Base-by-base conservation (phyloP, 2,113 vertebrate genomes). In the Nannobrachium achirus region DNA sequence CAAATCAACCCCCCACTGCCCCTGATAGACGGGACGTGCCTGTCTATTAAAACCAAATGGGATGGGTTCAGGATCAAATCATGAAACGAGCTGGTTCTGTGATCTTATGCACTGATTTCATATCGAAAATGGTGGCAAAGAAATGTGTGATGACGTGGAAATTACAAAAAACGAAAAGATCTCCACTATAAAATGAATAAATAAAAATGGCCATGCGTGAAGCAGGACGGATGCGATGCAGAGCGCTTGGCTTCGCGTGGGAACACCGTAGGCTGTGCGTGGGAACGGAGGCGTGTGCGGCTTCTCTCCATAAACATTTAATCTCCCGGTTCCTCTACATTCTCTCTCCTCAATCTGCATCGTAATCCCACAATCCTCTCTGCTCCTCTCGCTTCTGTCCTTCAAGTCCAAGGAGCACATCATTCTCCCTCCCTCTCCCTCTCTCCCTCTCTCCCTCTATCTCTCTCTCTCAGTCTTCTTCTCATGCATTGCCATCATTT, bases 141-240 rank as follows among this genome's bases (percentile, higher is more conserved):
- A 64, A 57, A 65, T 40, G n/a, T 40, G n/a, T 42, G 44, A 61
- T 14, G n/a, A 5, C 25, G 58, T 70, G 49, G n/a, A 15, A 41
- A 58, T 45, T 45, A 16, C 16, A 2, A 33, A 33, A 33, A 33
- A 89, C 91, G 88, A 76, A 85, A 81, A 76, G 49, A 66, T 83
- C 77, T 82, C 75, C 59, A 73, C 67, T 83, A 86, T 83, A 78
- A 80, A 88, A 88, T 90, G 88, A 89, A 33, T 33, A 33, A 33
- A 33, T 33, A 1, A 33, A 33, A 71, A 81, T 63, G 78, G 89
- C 92, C 91, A 85, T 91, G 93, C 90, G 84, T 78, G 81, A 67
- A 80, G 92, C 92, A 91, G 69, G 93, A 92, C 85, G 80, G 72
- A 86, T 79, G 90, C 85, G 87, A 63, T 89, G 91, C 92, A 85